A percentile compares a stretch with the other conserved stretches of the same genome.
Evolutionary conservation across 1,140 invertebrate genomes (phyloP).

Genomic region (Coptotermes formosanus): DNA sequence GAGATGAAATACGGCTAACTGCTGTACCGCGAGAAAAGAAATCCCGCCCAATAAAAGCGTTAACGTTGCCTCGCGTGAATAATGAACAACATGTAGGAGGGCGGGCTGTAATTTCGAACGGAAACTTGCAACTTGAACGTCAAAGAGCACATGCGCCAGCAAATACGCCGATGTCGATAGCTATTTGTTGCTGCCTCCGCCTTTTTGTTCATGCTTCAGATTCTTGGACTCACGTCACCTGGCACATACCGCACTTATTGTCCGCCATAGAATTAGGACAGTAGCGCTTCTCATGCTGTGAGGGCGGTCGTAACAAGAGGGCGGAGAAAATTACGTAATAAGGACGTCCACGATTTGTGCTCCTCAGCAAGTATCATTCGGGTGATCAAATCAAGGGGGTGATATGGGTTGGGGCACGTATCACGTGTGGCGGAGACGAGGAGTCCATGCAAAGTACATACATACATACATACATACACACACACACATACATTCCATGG

Average conservation of each 20-base stretch:
- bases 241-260: not conserved
- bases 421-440: too few relatives aligned
- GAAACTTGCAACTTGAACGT: not conserved
- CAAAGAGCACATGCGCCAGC: not conserved
- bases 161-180: not conserved
- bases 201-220: not conserved
- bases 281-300: too few relatives aligned
- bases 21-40: not conserved
- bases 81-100: not conserved
- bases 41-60: not conserved
- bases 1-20: not conserved
- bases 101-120: not conserved
- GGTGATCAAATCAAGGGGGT: too few relatives aligned
- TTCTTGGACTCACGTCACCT: not conserved
- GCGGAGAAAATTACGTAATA: too few relatives aligned
- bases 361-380: too few relatives aligned
- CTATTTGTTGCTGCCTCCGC: not conserved
- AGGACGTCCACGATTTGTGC: too few relatives aligned
- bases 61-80: not conserved
- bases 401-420: too few relatives aligned
- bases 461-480: too few relatives aligned
- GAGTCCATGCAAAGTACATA: too few relatives aligned
- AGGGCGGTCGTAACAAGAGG: too few relatives aligned
- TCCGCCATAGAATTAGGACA: not conserved
- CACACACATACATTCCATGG: too few relatives aligned